phyloP scores from a whole-genome alignment of 2,797 vertebrate species.

The Hapalemur alaotrensis region DNA sequence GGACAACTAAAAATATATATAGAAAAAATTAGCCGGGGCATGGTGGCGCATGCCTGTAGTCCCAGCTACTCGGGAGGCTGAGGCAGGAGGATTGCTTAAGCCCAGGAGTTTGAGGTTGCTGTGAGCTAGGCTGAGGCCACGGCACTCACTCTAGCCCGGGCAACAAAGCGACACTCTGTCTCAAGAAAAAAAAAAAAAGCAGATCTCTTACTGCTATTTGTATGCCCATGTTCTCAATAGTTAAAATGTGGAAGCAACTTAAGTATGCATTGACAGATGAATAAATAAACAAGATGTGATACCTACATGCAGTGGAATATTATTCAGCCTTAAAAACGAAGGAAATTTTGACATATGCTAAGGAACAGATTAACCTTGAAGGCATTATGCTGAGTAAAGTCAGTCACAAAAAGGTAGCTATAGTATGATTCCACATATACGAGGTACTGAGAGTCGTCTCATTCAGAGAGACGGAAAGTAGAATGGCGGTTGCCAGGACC shows the following conservation, averaged over 20 bases:
- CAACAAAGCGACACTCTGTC: no score
- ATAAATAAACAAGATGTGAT: not conserved
- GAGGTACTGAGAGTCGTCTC: not conserved
- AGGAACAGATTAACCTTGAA: not conserved
- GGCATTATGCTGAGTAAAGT: not conserved
- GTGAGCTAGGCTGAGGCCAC: no score
- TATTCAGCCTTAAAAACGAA: not conserved
- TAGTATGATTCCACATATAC: not conserved
- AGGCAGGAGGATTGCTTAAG: no score
- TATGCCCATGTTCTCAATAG: not conserved
- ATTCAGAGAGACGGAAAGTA: not conserved
- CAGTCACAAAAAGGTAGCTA: not conserved
- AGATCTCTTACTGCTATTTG: not conserved
- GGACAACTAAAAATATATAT: no score
- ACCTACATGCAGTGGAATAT: not conserved
- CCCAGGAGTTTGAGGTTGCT: no score
- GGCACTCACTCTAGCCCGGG: no score
- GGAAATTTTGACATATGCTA: not conserved
- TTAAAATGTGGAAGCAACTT: not conserved
- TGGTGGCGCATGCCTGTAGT: no score
- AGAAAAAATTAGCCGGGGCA: no score
- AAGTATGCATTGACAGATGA: not conserved
- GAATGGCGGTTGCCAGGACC: not conserved
- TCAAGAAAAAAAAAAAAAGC: no score
- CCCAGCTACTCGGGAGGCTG: no score